These are phyloP conservation scores for Lepidurus couesii DNA, from an alignment of 1,140 invertebrate genomes.

Conservation along the genomic window DNA sequence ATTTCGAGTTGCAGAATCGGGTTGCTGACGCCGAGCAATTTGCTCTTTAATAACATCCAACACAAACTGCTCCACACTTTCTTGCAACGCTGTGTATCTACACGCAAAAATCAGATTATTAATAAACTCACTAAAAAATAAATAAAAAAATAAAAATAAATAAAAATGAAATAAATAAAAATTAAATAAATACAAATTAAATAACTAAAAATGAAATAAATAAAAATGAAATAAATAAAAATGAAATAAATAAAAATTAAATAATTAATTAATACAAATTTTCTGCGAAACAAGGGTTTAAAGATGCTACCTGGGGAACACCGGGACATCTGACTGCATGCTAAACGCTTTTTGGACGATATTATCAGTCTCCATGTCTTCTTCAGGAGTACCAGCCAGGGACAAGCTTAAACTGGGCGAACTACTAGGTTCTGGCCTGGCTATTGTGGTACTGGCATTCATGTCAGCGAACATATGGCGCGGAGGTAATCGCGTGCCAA, in stretches of 20 bases:
- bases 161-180: no score
- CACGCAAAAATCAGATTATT: not conserved
- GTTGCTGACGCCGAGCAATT: slow-evolving; percentile 29
- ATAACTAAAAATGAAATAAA: no score
- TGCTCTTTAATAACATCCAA: slow-evolving; percentile 30
- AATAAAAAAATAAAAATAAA: no score
- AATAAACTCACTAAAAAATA: no score
- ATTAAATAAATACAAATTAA: no score
- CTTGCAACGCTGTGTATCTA: slow-evolving; percentile 7
- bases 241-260: no score
- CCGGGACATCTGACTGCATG: slow-evolving; percentile 31
- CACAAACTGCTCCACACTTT: slow-evolving; percentile 6
- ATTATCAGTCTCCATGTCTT: slow-evolving; percentile 14
- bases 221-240: no score
- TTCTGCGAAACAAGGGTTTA: no score
- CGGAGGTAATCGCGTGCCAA: slow-evolving; percentile 72
- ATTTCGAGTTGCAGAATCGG: slow-evolving; percentile 29
- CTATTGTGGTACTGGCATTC: slow-evolving; percentile 46
- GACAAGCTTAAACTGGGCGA: slow-evolving; percentile 36
- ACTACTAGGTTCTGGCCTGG: slow-evolving; percentile 37
- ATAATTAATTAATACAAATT: no score
- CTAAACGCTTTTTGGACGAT: not conserved
- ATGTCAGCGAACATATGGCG: slow-evolving; percentile 52
- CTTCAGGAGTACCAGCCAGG: not conserved
- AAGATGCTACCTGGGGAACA: slow-evolving; percentile 40